These are phyloP conservation scores for Neuroterus valhalla DNA, from an alignment of 1,140 invertebrate genomes.

Conservation along the genomic window DNA sequence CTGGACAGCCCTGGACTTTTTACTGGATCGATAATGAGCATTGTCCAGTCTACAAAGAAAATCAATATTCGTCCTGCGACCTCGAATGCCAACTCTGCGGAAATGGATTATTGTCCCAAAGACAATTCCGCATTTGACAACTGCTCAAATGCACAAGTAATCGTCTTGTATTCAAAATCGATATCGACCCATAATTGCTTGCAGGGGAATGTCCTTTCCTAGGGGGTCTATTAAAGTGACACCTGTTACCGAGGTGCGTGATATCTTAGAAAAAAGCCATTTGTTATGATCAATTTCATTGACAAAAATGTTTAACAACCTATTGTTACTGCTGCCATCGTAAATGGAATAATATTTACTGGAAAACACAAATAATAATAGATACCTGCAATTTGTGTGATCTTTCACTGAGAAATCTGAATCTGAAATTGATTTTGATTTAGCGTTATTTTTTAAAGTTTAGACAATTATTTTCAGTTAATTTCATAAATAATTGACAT, in stretches of 20 bases:
- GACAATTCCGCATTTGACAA: constrained; percentile 34
- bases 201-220: background rate
- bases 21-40: constrained; percentile 66
- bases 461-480: no score
- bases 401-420: no score
- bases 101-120: constrained; percentile 50
- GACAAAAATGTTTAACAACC: no score
- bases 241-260: background rate
- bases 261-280: no score
- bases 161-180: background rate
- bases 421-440: no score
- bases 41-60: constrained; percentile 62
- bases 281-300: no score
- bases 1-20: constrained; percentile 68
- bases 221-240: background rate
- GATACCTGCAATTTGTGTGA: no score
- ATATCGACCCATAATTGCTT: background rate
- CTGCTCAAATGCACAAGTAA: background rate
- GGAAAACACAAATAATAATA: no score
- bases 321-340: no score
- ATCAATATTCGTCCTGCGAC: constrained; percentile 68
- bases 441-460: no score
- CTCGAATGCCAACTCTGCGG: constrained; percentile 50
- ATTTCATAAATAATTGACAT: no score
- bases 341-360: no score